Conservation (phyloP, 2,113 vertebrate species). For the Panurus biarmicus region DNA sequence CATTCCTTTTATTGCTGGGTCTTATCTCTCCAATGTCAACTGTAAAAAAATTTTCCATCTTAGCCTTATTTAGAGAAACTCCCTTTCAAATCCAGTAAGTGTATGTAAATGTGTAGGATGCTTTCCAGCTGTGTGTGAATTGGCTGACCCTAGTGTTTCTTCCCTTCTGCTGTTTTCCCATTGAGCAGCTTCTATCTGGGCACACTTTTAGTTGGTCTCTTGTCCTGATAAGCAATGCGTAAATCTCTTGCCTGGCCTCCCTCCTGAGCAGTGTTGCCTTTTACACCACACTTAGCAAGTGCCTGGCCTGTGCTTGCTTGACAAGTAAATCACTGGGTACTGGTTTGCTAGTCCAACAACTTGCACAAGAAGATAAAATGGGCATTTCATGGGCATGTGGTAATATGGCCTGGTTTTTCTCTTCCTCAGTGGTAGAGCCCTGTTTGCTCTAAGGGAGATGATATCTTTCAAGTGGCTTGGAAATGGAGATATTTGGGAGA, state of each 20-base stretch:
- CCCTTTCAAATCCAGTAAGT: not conserved
- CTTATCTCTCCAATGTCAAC: not conserved
- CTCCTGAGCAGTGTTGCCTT: not conserved
- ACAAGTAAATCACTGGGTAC: not conserved
- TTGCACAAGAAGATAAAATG: not conserved
- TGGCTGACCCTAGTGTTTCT: not conserved
- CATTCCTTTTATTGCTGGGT: not conserved
- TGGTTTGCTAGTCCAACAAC: not conserved
- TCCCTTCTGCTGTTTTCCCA: not conserved
- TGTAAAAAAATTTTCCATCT: not conserved
- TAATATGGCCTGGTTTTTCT: not conserved
- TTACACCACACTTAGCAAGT: not conserved
- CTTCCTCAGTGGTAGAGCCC: not conserved
- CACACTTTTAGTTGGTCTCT: not conserved
- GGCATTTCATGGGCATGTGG: not conserved
- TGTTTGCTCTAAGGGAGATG: not conserved
- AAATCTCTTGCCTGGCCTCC: not conserved
- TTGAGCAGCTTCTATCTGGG: not conserved
- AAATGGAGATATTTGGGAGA: not conserved
- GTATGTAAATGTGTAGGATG: not conserved
- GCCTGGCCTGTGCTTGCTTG: not conserved
- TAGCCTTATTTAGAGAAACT: not conserved
- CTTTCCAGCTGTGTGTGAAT: not conserved
- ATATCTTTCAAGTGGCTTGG: not conserved
- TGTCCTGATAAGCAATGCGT: not conserved